phyloP scores from a whole-genome alignment of 2,888 invertebrate genomes.

The Troilus luridus region DNA sequence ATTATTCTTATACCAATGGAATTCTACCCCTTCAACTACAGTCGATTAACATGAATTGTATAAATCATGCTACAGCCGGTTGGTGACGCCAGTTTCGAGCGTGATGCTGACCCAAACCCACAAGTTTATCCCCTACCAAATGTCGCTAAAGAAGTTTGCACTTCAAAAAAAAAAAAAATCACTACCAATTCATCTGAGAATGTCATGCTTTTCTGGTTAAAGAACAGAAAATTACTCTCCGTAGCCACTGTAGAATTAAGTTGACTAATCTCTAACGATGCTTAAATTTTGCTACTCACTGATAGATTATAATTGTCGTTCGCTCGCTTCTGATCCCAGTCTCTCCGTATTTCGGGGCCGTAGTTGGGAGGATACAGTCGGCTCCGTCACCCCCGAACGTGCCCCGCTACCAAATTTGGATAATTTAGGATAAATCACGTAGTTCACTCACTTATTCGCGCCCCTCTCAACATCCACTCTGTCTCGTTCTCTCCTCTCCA shows the following conservation, averaged over 20 bases:
- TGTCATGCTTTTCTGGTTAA: not conserved
- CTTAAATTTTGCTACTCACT: not conserved
- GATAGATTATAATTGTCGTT: not conserved
- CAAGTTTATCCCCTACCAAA: too few relatives aligned
- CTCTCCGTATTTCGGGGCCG: not conserved
- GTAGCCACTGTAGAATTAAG: not conserved
- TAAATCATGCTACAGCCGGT: too few relatives aligned
- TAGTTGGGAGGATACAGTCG: not conserved
- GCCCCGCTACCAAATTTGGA: conserved; percentile 13
- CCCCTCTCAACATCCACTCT: not conserved
- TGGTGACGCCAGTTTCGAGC: too few relatives aligned
- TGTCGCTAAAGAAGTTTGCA: too few relatives aligned
- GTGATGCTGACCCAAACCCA: too few relatives aligned
- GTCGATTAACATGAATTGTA: too few relatives aligned
- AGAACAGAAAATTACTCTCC: not conserved
- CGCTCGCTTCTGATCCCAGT: not conserved
- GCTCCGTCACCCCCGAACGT: conserved; percentile 19
- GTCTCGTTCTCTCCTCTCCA: not conserved
- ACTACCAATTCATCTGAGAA: too few relatives aligned
- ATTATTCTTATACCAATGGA: too few relatives aligned
- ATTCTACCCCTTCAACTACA: too few relatives aligned
- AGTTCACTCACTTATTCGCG: conserved; percentile 7
- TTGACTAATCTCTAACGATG: not conserved
- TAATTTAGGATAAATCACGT: conserved; percentile 45
- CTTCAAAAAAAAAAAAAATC: too few relatives aligned